A percentile compares a stretch with the other conserved stretches of the same genome.
These are phyloP conservation scores for Pantherophis alleghaniensis DNA, from an alignment of 2,797 vertebrate species.

Conservation along the genomic window DNA sequence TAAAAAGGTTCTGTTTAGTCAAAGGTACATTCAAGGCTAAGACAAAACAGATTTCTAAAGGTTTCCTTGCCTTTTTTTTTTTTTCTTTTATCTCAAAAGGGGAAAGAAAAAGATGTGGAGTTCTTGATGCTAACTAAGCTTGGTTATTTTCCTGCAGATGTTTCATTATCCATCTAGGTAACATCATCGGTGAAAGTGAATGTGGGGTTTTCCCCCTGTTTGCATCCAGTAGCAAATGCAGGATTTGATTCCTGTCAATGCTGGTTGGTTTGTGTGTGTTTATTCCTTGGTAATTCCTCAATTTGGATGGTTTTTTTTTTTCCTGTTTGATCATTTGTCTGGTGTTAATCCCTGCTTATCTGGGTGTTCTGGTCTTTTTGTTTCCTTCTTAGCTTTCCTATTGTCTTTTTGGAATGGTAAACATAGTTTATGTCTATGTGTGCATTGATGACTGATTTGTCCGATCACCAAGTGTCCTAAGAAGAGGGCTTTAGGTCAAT, in stretches of 20 bases:
- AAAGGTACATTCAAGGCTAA: not conserved
- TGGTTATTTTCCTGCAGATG: not conserved
- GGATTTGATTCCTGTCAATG: not conserved
- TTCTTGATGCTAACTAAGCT: not conserved
- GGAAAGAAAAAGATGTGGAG: not conserved
- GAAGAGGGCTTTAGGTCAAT: not conserved
- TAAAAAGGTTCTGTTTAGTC: not conserved
- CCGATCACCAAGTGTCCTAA: not conserved
- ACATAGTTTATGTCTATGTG: not conserved
- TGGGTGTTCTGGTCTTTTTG: not conserved
- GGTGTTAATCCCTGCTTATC: not conserved
- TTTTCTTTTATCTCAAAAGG: not conserved
- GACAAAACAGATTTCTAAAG: not conserved
- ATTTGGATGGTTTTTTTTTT: not conserved
- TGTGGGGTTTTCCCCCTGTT: not conserved
- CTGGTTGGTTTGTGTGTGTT: not conserved
- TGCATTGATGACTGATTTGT: not conserved
- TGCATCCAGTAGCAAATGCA: not conserved
- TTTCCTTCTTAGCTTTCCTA: not conserved
- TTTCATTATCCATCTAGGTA: not conserved
- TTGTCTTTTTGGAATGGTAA: not conserved
- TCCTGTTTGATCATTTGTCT: not conserved
- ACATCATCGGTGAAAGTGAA: not conserved
- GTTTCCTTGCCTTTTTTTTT: not conserved
- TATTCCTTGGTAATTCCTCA: not conserved